Evolutionary conservation across 2,888 invertebrate genomes (phyloP).

Genomic region (Carterocephalus palaemon): DNA sequence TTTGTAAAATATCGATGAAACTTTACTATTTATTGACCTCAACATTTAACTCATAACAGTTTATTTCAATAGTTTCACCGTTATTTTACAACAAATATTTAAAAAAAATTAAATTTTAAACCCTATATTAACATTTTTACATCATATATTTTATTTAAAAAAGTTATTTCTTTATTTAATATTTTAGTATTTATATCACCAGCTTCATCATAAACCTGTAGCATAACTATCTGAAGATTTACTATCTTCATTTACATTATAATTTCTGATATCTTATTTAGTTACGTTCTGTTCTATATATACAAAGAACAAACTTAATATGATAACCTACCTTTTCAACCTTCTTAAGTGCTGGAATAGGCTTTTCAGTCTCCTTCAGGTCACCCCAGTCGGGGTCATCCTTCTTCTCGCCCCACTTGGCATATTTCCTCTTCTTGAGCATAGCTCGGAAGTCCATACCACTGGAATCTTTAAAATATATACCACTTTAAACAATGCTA

Average conservation of each 20-base stretch:
- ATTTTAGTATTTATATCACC: slow-evolving; percentile 55
- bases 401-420: slow-evolving; percentile 94
- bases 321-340: slow-evolving; percentile 89
- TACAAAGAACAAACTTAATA: background rate
- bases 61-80: slow-evolving; percentile 2
- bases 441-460: slow-evolving; percentile 99
- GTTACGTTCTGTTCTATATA: slow-evolving; percentile 8
- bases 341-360: slow-evolving; percentile 91
- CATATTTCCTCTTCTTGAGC: slow-evolving; percentile 97
- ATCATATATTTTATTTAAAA: background rate
- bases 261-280: slow-evolving; percentile 5
- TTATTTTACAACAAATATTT: background rate
- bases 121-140: too few species aligned
- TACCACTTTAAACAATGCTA: too few species aligned
- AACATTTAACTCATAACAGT: background rate
- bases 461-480: slow-evolving; percentile 94
- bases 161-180: slow-evolving; percentile 21
- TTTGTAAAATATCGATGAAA: slow-evolving; percentile 25
- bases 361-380: slow-evolving; percentile 94
- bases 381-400: slow-evolving; percentile 96
- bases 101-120: too few species aligned
- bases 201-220: slow-evolving; percentile 37
- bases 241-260: slow-evolving; percentile 8
- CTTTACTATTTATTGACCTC: slow-evolving; percentile 23
- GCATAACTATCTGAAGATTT: too few species aligned